Conservation (phyloP, 2,797 vertebrate genomes). For the Cyclopterus lumpus region DNA sequence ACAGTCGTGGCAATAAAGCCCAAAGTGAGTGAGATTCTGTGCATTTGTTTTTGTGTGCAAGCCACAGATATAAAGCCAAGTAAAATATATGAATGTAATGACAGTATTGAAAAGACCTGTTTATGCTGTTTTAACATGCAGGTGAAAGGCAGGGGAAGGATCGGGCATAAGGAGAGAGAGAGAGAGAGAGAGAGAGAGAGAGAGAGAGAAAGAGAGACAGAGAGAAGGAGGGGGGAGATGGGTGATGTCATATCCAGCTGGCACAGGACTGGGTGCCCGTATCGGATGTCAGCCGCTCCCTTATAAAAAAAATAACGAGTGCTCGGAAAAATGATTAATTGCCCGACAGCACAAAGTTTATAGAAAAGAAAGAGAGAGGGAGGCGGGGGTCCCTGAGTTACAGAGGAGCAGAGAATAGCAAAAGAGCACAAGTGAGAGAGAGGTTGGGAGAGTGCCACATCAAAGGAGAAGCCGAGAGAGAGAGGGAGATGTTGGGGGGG, state of each 20-base stretch:
- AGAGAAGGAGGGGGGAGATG: neutral
- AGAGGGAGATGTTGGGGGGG: neutral
- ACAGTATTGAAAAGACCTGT: conserved; percentile 14
- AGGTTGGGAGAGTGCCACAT: conserved; percentile 21
- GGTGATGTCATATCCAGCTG: conserved; percentile 61
- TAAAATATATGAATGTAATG: conserved; percentile 8
- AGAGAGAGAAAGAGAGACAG: neutral
- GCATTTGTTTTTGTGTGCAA: conserved; percentile 26
- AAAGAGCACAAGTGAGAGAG: conserved; percentile 59
- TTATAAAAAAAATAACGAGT: conserved; percentile 59
- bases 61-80: conserved; percentile 18
- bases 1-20: conserved; percentile 8
- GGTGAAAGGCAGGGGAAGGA: neutral
- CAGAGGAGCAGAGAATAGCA: conserved; percentile 48
- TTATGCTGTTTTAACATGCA: conserved; percentile 37
- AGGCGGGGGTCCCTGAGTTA: conserved; percentile 22
- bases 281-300: conserved; percentile 56
- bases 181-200: neutral
- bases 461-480: conserved; percentile 19
- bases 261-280: conserved; percentile 39
- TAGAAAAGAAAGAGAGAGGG: conserved; percentile 59
- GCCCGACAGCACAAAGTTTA: conserved; percentile 61
- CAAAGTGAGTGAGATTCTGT: conserved; percentile 9
- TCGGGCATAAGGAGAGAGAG: neutral
- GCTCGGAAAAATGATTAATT: conserved; percentile 65